Evolutionary conservation across 2,797 vertebrate genomes (phyloP), one percentile per base, ranked within the genome.

Genomic region (Peromyscus attwateri): DNA sequence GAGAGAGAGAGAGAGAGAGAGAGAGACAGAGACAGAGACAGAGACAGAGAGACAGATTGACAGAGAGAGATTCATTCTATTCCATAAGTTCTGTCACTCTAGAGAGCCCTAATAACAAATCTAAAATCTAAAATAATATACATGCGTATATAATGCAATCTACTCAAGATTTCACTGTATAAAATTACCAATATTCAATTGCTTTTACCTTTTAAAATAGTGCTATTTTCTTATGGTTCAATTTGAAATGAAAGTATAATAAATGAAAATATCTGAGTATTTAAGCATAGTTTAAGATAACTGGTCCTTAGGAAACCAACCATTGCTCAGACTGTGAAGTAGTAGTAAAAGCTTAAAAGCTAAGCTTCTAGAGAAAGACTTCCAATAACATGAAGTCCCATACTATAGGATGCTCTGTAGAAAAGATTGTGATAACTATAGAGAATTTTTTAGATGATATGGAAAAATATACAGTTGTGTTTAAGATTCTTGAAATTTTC

Each of bases 351-450:
- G 4, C 3, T 80, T 89, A 52, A 92, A 96, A 90, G 55, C 6
- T 64, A 73, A 73, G 85, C 25, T 92, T 37, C 62, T 64, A 19
- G 25, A 23, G 40, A 87, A 92, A 40, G 76, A 29, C 3, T 94
- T 93, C 9, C 46, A 70, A 43, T 97, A 94, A 68, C 81, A 27
- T 95, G 46, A 96, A 95, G 91, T 62, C 60, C 1, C 27, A 80
- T 9, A 70, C 23, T 77, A 1, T 40, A 85, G 37, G 66, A 79
- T 49, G 2, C 40, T 3, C 4, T 49, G 92, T 70, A 68, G 73
- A 4, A 73, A 88, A 89, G 73, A 95, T 85, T 11, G 66, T 17
- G 66, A 64, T 91, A 64, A 95, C 37, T 68, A 13, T 66, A 40
- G 92, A 17, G 23, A 95, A 31, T 68, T 89, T 93, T 0, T 62